Evolutionary conservation across 2,888 invertebrate genomes (phyloP), one percentile per base, ranked within the genome.

Genomic region (Mimas tiliae): DNA sequence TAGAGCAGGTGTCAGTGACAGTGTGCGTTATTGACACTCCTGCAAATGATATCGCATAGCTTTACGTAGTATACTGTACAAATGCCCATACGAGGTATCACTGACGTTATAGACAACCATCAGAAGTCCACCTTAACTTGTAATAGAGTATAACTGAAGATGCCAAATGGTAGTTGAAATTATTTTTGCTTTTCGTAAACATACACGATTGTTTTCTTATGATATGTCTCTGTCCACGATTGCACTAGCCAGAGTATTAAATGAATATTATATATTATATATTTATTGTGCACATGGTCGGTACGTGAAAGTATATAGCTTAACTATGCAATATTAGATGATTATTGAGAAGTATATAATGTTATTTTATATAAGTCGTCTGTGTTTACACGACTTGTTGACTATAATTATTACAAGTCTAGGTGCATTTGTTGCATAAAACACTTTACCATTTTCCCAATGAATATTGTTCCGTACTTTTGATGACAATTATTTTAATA

Each of bases 161-260:
- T 67, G 66, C 66, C 66, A 67, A 67, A 67, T 62, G 38, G 38
- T 67, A 64, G 62, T 63, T 63, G 42, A 65, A 62, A 64, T 42
- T 33, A 58, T 50, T 58, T 27, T 67, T 51, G 27, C 62, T 64
- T 67, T 55, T 48, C 27, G 11, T 62, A 27, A 58, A 52, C 34
- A 64, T 33, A 64, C 55, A 50, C 45, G 51, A 64, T 67, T 62
- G 62, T 50, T 55, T 64, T 67, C 67, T 64, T 67, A 67, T 67
- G 64, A 67, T 67, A 16, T 58, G 38, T 65, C 42, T 67, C 67
- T 67, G 67, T 67, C 67, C 67, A 67, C 38, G 38, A 42, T 50
- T 42, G 55, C 62, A 65, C 65, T 65, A 62, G 65, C 65, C 51
- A 65, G 55, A 47, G 34, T 55, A 19, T 53, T 50, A 45, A 63